Base-by-base conservation (phyloP, 2,888 invertebrate genomes). In the Desoria tigrina region DNA sequence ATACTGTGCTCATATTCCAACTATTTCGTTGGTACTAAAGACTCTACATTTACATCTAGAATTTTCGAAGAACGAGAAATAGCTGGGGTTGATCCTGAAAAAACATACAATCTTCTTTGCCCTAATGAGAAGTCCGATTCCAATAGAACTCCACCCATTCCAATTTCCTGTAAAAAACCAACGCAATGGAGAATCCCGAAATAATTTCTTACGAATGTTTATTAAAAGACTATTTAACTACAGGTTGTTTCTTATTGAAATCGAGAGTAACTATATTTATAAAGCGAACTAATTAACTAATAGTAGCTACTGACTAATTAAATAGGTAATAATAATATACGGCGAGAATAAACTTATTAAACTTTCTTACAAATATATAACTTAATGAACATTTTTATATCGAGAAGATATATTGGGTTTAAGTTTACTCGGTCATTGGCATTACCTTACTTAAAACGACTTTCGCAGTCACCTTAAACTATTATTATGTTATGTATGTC, bases 31-130 rank as follows among this genome's bases (percentile, higher is more conserved):
- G 98, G 98, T 11, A 94, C 94, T 0, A 86, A 89, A 79, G 94
- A 94, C 76, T 98, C 98, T 66, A 99, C 98, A 0, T 98, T 97
- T 81, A 89, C 96, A 0, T 96, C 90, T 80, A 85, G 98, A 63
- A 98, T 99, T 74, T 94, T 97, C 81, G 98, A 99, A 79, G 98
- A 99, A 79, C 84, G 98, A 27, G 97, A 98, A 82, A 94, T 99
- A 68, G 79, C 97, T 50, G 95, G 95, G 1, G 94, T 94, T 80
- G 84, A 86, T 6, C 83, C 86, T 49, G 82, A 86, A 27, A 86
- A 87, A 9, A 97, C 97, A 0, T 98, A 94, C 79, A 97, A 98
- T 80, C 84, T 90, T 68, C 82, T 95, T 1, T 95, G 94, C 80
- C 86, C 85, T 61, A 83, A 85, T 76, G 80, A 84, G 24, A 23